Conservation (phyloP, 1,140 invertebrate genomes). For the Hylyphantes graminicola region DNA sequence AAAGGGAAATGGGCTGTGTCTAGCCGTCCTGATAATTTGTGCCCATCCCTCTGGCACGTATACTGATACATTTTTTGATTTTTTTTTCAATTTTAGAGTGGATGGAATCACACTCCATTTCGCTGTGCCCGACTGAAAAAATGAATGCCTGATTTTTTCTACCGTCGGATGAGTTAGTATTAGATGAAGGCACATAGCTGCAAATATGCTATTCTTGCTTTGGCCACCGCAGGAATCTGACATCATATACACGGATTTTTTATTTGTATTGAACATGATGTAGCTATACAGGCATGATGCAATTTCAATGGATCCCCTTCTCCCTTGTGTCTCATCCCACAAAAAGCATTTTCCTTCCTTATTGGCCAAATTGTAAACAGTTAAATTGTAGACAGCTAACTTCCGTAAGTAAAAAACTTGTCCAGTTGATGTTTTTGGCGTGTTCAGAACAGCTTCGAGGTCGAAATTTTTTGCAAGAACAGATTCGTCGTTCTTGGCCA, state of each 20-base stretch:
- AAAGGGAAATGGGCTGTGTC: not conserved
- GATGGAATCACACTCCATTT: not conserved
- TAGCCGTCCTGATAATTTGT: not conserved
- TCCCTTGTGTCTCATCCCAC: not conserved
- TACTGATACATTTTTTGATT: not conserved
- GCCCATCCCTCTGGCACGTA: not conserved
- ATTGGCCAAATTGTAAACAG: not conserved
- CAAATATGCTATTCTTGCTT: not conserved
- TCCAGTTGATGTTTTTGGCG: not conserved
- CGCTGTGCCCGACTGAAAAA: not conserved
- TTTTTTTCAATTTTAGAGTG: not conserved
- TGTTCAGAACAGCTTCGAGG: not conserved
- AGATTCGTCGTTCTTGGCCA: not conserved
- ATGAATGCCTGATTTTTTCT: not conserved
- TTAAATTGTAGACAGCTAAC: not conserved
- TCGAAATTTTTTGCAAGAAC: not conserved
- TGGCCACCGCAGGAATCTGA: conserved; percentile 1
- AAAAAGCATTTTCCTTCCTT: not conserved
- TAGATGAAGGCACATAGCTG: not conserved
- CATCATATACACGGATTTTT: not conserved
- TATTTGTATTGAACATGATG: not conserved
- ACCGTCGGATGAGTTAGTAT: not conserved
- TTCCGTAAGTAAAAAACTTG: not conserved
- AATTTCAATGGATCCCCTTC: not conserved
- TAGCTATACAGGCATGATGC: not conserved